Conservation (phyloP, 2,113 vertebrate species). For the Engystomops pustulosus region DNA sequence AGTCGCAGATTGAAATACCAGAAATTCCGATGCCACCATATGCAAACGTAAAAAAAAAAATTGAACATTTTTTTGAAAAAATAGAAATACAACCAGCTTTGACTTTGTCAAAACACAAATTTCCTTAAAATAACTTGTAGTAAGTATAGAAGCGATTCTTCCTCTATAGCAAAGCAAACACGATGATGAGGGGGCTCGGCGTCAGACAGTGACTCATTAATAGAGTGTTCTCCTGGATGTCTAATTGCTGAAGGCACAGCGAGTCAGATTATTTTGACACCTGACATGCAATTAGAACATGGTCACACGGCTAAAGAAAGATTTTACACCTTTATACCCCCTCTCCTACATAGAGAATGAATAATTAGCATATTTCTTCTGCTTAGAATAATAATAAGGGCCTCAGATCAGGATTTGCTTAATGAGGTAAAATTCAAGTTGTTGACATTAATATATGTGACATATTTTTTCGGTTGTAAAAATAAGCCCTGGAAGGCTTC, state of each 20-base stretch:
- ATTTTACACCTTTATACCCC: slow-evolving; percentile 83
- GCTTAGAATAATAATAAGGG: slow-evolving; percentile 89
- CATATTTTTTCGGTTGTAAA: slow-evolving; percentile 78
- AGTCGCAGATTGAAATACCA: not conserved
- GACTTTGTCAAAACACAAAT: slow-evolving; percentile 9
- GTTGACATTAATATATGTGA: slow-evolving; percentile 87
- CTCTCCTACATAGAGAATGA: slow-evolving; percentile 78
- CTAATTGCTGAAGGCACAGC: slow-evolving; percentile 83
- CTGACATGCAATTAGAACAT: slow-evolving; percentile 90
- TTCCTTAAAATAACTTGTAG: slow-evolving; percentile 67
- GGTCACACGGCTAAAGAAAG: slow-evolving; percentile 89
- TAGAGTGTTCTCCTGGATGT: slow-evolving; percentile 78
- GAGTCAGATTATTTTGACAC: slow-evolving; percentile 86
- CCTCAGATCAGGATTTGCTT: slow-evolving; percentile 87
- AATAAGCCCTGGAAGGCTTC: slow-evolving; percentile 73
- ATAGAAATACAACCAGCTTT: too few relatives aligned
- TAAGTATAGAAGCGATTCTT: slow-evolving; percentile 85
- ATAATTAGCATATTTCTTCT: slow-evolving; percentile 89
- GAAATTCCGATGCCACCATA: not conserved
- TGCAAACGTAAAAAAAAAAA: too few relatives aligned
- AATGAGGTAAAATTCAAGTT: slow-evolving; percentile 90
- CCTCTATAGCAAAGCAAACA: slow-evolving; percentile 79
- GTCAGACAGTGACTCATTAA: slow-evolving; percentile 85
- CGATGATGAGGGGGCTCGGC: slow-evolving; percentile 68
- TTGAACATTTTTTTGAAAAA: too few relatives aligned